A percentile compares a stretch with the other conserved stretches of the same genome.
Conservation (phyloP, 2,113 vertebrate genomes). For the Grus americana region DNA sequence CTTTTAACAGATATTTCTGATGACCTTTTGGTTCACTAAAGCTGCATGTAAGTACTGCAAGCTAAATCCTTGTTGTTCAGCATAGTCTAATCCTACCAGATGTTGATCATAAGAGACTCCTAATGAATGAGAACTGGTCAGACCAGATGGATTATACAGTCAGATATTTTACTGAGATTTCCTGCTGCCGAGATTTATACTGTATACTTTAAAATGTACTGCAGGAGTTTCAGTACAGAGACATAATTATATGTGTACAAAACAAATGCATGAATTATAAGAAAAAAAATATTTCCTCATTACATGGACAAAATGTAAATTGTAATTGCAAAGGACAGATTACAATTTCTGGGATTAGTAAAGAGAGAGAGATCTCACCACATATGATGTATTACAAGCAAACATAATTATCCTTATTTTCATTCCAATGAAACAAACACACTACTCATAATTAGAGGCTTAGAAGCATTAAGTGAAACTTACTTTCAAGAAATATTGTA, state of each 20-base stretch:
- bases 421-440: background rate
- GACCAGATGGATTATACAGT: slow-evolving; percentile 33
- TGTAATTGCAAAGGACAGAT: background rate
- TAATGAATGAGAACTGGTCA: slow-evolving; percentile 59
- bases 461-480: background rate
- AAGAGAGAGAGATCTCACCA: background rate
- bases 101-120: slow-evolving; percentile 49
- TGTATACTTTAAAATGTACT: background rate
- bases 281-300: background rate
- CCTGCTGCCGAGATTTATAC: background rate
- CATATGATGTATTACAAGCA: background rate
- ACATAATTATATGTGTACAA: background rate
- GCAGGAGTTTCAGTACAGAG: background rate
- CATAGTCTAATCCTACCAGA: slow-evolving; percentile 59
- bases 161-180: slow-evolving; percentile 51
- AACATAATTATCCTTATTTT: slow-evolving; percentile 9
- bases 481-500: background rate
- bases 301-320: background rate
- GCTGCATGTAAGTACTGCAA: slow-evolving; percentile 38
- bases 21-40: slow-evolving; percentile 44
- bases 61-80: slow-evolving; percentile 52
- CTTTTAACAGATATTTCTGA: slow-evolving; percentile 53
- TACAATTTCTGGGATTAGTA: slow-evolving; percentile 19
- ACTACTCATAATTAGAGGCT: background rate
- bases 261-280: background rate